Evolutionary conservation across 2,888 invertebrate species (phyloP).

Genomic region (Lasioglossum vierecki): DNA sequence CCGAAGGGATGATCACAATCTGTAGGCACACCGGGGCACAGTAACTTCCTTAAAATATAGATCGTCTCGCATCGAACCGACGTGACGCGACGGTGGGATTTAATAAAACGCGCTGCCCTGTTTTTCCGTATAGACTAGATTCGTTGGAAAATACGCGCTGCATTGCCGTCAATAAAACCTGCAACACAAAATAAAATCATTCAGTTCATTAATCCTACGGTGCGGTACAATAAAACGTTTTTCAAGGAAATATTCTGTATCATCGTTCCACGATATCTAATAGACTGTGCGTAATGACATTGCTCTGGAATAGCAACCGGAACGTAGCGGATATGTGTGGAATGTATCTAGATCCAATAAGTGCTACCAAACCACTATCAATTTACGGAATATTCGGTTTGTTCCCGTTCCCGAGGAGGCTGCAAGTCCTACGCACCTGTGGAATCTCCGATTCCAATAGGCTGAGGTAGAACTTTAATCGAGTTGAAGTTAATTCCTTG

Average conservation of each 20-base stretch:
- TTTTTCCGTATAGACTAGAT: conserved; percentile 63
- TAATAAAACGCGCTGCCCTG: conserved; percentile 56
- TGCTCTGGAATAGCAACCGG: neutral
- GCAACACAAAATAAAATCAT: neutral
- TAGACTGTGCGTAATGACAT: neutral
- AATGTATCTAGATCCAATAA: conserved; percentile 4
- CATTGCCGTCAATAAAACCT: conserved; percentile 38
- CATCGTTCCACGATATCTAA: neutral
- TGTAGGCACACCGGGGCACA: conserved; percentile 7
- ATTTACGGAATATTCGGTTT: conserved; percentile 8
- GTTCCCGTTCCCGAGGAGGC: neutral
- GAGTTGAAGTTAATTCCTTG: neutral
- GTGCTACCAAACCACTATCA: conserved; percentile 8
- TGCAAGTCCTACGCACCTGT: neutral
- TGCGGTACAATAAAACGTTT: too few species aligned
- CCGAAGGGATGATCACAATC: conserved; percentile 19
- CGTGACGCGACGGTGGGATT: conserved; percentile 48
- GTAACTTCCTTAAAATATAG: conserved; percentile 26
- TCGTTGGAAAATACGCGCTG: conserved; percentile 56
- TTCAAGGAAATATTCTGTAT: neutral
- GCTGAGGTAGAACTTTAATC: neutral
- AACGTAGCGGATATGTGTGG: neutral
- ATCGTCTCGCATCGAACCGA: conserved; percentile 33
- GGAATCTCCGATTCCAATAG: neutral
- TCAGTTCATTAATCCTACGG: neutral